phyloP scores from a whole-genome alignment of 2,113 vertebrate genomes.

The Acinonyx jubatus region DNA sequence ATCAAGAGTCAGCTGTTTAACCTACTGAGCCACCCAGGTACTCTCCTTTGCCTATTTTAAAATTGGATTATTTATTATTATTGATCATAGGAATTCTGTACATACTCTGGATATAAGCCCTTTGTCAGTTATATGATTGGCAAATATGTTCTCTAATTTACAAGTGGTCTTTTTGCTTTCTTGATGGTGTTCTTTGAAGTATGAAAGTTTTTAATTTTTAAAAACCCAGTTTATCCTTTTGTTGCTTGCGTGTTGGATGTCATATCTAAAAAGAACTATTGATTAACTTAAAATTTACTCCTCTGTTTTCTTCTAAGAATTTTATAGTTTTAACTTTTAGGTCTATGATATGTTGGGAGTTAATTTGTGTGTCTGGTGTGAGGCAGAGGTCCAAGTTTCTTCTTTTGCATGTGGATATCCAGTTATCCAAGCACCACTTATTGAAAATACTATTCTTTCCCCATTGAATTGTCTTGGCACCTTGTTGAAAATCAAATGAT shows the following conservation, averaged over 20 bases:
- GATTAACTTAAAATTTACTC: neutral
- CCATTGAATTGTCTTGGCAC: neutral
- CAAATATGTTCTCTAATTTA: neutral
- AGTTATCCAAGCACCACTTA: neutral
- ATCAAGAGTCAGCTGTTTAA: too few relatives aligned
- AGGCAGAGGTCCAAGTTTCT: neutral
- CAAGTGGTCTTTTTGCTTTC: neutral
- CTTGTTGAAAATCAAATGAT: neutral
- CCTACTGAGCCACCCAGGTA: too few relatives aligned
- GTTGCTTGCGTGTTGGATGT: neutral
- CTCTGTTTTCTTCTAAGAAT: neutral
- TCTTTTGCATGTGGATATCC: neutral
- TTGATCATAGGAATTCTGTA: neutral
- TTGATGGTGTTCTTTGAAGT: neutral
- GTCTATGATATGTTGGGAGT: neutral
- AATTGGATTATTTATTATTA: neutral
- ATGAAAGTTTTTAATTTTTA: neutral
- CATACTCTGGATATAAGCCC: neutral
- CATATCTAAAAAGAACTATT: neutral
- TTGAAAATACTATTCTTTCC: neutral
- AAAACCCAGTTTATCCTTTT: neutral
- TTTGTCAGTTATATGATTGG: neutral
- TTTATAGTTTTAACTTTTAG: neutral
- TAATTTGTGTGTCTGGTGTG: neutral
- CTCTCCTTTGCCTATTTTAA: neutral